Percentiles rank a stretch among this genome's conserved stretches.
Conservation (phyloP, 2,888 invertebrate genomes). For the Sinopyrophorus schimmeli region DNA sequence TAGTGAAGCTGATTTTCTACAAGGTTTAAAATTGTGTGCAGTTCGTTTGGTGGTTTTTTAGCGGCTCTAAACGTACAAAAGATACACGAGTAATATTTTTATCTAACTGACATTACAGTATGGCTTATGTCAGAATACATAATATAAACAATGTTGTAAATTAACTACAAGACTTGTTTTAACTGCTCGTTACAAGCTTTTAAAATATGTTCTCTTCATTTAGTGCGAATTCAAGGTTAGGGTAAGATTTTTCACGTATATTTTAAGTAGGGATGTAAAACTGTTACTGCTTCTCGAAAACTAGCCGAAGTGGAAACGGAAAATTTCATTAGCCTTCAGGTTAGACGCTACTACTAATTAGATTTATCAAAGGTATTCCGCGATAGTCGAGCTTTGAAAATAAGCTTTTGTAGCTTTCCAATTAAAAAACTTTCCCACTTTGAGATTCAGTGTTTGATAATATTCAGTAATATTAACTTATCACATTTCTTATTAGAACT, state of each 20-base stretch:
- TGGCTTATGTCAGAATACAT: conserved; percentile 17
- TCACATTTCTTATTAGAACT: too few species aligned
- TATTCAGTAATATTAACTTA: too few species aligned
- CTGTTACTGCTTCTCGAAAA: too few species aligned
- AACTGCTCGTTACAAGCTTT: conserved; percentile 15
- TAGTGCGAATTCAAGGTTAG: background rate
- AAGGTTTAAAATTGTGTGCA: conserved; percentile 17
- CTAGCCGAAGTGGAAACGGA: too few species aligned
- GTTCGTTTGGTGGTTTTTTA: conserved; percentile 14
- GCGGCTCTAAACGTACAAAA: conserved; percentile 20
- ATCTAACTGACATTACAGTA: conserved; percentile 23
- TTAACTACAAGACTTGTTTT: conserved; percentile 22
- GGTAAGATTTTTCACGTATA: background rate
- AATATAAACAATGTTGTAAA: conserved; percentile 25
- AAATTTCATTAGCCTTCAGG: too few species aligned
- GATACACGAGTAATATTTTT: conserved; percentile 24
- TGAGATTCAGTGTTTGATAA: too few species aligned
- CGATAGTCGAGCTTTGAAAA: too few species aligned
- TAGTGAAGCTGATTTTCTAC: conserved; percentile 15
- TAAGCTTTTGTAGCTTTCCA: too few species aligned
- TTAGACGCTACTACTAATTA: too few species aligned
- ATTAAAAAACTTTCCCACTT: too few species aligned
- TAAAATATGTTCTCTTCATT: conserved; percentile 6
- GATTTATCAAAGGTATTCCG: too few species aligned
- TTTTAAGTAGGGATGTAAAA: too few species aligned